Conservation (phyloP, 30 jellyfish, hydroid and myxozoan species). For the Catostylus mosaicus region DNA sequence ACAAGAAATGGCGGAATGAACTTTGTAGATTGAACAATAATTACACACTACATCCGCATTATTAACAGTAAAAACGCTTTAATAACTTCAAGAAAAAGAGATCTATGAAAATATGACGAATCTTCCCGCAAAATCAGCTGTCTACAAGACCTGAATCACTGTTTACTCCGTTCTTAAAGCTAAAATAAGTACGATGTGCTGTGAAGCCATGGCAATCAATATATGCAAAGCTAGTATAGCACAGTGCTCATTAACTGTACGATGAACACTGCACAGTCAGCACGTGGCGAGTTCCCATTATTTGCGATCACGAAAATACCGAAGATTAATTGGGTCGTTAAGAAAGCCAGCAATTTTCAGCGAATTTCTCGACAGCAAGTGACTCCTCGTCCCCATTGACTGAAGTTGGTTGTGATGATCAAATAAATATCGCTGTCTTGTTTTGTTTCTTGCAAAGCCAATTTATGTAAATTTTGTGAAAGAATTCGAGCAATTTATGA, state of each 20-base stretch:
- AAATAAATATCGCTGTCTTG: constrained; percentile 21
- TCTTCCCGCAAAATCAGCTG: constrained; percentile 49
- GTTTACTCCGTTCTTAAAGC: constrained; percentile 46
- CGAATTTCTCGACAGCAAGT: constrained; percentile 15
- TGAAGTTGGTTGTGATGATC: constrained; percentile 15
- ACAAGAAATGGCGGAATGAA: no score
- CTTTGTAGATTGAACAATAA: constrained; percentile 7
- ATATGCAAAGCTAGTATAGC: constrained; percentile 38
- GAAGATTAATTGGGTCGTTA: constrained; percentile 65
- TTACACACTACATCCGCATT: constrained; percentile 37
- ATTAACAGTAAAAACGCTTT: constrained; percentile 7
- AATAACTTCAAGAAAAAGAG: constrained; percentile 28
- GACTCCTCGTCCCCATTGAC: constrained; percentile 12
- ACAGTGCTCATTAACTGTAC: constrained; percentile 44
- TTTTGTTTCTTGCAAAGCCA: constrained; percentile 39
- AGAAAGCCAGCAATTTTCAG: constrained; percentile 45
- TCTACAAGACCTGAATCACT: constrained; percentile 23
- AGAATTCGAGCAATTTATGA: not conserved
- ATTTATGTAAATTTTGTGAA: not conserved
- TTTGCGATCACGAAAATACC: constrained; percentile 50
- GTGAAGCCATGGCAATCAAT: constrained; percentile 67
- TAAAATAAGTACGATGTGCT: constrained; percentile 46
- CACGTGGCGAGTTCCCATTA: constrained; percentile 73
- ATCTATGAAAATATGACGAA: constrained; percentile 12
- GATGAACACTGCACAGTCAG: constrained; percentile 37